These are phyloP conservation scores for Scaptomyza reducta DNA, from an alignment of 2,888 invertebrate species.

Conservation along the genomic window DNA sequence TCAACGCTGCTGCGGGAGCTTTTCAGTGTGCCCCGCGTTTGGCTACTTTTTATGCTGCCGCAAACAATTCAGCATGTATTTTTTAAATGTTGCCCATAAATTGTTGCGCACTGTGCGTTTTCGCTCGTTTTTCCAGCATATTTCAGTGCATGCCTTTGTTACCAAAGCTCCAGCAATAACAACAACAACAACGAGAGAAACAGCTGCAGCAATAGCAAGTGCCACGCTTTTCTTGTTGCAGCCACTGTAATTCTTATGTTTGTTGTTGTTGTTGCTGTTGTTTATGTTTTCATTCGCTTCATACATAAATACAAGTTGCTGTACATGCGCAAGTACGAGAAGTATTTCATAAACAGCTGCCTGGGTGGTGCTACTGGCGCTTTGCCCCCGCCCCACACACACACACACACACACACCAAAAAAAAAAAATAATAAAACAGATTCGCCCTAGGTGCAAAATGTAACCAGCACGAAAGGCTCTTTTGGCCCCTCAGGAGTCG, in stretches of 20 bases:
- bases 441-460: slow-evolving; percentile 60
- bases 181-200: slow-evolving; percentile 10
- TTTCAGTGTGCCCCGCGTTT: slow-evolving; percentile 21
- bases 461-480: slow-evolving; percentile 43
- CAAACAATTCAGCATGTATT: slow-evolving; percentile 75
- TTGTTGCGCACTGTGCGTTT: slow-evolving; percentile 77
- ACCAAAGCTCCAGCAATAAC: slow-evolving; percentile 28
- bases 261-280: slow-evolving; percentile 44
- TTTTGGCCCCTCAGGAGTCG: slow-evolving; percentile 43
- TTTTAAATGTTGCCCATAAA: slow-evolving; percentile 80
- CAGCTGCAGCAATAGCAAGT: slow-evolving; percentile 20
- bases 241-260: slow-evolving; percentile 33
- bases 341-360: slow-evolving; percentile 77
- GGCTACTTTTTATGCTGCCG: slow-evolving; percentile 76
- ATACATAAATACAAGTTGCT: slow-evolving; percentile 77
- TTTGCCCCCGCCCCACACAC: not conserved
- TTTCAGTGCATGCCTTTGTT: slow-evolving; percentile 69
- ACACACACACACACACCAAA: not conserved
- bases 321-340: slow-evolving; percentile 61
- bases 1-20: not conserved
- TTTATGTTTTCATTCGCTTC: slow-evolving; percentile 76
- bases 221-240: slow-evolving; percentile 64
- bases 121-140: slow-evolving; percentile 65
- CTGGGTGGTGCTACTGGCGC: slow-evolving; percentile 63
- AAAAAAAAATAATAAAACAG: slow-evolving; percentile 6